phyloP scores from a whole-genome alignment of 2,888 invertebrate species.

The Euzetes globulus region DNA sequence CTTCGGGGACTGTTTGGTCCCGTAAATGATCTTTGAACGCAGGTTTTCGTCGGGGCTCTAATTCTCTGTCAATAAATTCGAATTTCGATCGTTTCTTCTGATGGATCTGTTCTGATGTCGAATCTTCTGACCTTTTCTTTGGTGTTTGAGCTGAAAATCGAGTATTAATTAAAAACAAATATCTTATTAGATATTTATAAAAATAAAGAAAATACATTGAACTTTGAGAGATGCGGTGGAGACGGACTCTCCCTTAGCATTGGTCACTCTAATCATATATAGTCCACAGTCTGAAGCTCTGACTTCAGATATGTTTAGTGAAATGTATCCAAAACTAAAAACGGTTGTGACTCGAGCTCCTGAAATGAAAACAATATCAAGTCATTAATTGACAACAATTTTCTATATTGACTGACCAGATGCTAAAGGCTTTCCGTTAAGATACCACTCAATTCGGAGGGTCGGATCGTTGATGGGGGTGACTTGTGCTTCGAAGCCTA shows the following conservation, averaged over 20 bases:
- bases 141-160: not conserved
- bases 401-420: slow-evolving; percentile 58
- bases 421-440: slow-evolving; percentile 77
- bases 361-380: slow-evolving; percentile 40
- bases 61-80: not conserved
- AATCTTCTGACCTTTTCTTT: not conserved
- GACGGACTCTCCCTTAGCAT: slow-evolving; percentile 80
- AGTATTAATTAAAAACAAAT: not conserved
- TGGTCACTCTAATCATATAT: slow-evolving; percentile 83
- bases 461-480: slow-evolving; percentile 86
- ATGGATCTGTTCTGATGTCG: not conserved
- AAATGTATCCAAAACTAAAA: slow-evolving; percentile 98
- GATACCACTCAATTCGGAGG: slow-evolving; percentile 82
- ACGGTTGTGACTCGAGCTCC: slow-evolving; percentile 88
- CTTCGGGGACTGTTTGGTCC: slow-evolving; percentile 61
- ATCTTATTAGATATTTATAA: slow-evolving; percentile 43
- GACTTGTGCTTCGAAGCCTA: slow-evolving; percentile 85
- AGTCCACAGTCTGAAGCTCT: slow-evolving; percentile 95
- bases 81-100: not conserved
- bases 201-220: slow-evolving; percentile 41
- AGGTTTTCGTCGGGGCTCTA: slow-evolving; percentile 15
- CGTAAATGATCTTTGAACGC: slow-evolving; percentile 18
- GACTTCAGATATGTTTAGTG: slow-evolving; percentile 96
- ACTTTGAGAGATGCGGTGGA: slow-evolving; percentile 65
- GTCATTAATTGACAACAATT: not conserved